Base-by-base conservation (phyloP, 2,888 invertebrate genomes). In the Acanthosoma haemorrhoidale region DNA sequence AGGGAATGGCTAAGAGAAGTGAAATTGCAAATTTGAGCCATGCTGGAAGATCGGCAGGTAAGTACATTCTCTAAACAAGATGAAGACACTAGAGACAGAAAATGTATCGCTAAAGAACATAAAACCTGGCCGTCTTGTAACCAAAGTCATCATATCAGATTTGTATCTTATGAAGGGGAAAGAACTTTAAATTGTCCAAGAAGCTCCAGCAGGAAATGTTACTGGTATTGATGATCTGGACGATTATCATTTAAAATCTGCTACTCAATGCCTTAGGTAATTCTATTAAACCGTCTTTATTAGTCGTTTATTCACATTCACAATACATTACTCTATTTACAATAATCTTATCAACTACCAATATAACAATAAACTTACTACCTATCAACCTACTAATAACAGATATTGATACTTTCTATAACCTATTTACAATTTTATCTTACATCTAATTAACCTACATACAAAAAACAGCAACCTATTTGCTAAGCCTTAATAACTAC, bases 81-180 rank as follows among this genome's bases (percentile, higher is more conserved):
- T 9, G 68, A 16, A 31, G 63, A 29, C 1, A 69, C 71, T 41
- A 25, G 21, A 21, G 13, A 18, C 11, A 59, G 72, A 75, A 36
- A 43, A 74, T 74, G 79, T 83, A 75, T 84, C 84, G 68, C 77
- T 88, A 16, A 86, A 85, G 76, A 86, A 88, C 77, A 80, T 87
- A 68, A 82, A 82, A 72, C 80, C 82, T 64, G 84, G 87, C 72
- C 84, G 86, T 75, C 87, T 91, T 77, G 84, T 91, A 9, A 89
- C 88, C 16, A 83, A 81, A 77, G 79, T 84, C 0, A 82, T 78
- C 2, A 84, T 97, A 11, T 85, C 87, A 60, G 87, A 90, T 72
- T 81, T 99, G 1, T 99, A 93, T 78, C 82, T 96, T 75, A 84
- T 98, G 71, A 94, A 97, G 91, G 99, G 98, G 6, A 85, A 94